Evolutionary conservation across 1,140 invertebrate genomes (phyloP).

Genomic region (Ceratina calcarata): DNA sequence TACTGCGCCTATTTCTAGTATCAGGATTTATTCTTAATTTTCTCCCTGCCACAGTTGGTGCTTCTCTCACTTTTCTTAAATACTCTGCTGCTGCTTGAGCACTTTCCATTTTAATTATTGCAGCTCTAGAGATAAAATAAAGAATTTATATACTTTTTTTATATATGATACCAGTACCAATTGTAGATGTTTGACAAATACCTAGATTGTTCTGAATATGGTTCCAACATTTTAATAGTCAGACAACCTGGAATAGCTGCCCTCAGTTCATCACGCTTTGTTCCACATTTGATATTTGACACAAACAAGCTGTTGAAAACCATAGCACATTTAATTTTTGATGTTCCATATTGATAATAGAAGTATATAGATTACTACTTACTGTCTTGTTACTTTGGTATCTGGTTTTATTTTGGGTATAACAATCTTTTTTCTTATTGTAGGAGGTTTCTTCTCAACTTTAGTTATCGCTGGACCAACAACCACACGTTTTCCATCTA

Average conservation of each 20-base stretch:
- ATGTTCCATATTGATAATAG: background rate
- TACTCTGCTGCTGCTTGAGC: conserved; percentile 58
- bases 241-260: conserved; percentile 61
- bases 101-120: conserved; percentile 60
- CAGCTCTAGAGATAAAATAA: conserved; percentile 46
- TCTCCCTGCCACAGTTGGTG: conserved; percentile 54
- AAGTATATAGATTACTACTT: conserved; percentile 26
- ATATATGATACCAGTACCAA: background rate
- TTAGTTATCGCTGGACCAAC: conserved; percentile 33
- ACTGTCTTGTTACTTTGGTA: conserved; percentile 52
- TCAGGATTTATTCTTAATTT: conserved; percentile 55
- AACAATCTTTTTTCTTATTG: conserved; percentile 58
- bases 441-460: conserved; percentile 17
- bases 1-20: conserved; percentile 51
- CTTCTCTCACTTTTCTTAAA: conserved; percentile 42
- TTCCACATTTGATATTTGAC: conserved; percentile 61
- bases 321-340: conserved; percentile 15
- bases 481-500: conserved; percentile 66
- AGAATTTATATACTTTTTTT: background rate
- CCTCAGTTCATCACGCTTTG: conserved; percentile 58
- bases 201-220: conserved; percentile 52
- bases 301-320: conserved; percentile 61
- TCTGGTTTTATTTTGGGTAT: conserved; percentile 46
- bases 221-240: conserved; percentile 60
- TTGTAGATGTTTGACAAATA: background rate